A percentile compares a stretch with the other conserved stretches of the same genome.
phyloP scores from a whole-genome alignment of 2,888 invertebrate genomes.

The Dorcus parallelipipedus region DNA sequence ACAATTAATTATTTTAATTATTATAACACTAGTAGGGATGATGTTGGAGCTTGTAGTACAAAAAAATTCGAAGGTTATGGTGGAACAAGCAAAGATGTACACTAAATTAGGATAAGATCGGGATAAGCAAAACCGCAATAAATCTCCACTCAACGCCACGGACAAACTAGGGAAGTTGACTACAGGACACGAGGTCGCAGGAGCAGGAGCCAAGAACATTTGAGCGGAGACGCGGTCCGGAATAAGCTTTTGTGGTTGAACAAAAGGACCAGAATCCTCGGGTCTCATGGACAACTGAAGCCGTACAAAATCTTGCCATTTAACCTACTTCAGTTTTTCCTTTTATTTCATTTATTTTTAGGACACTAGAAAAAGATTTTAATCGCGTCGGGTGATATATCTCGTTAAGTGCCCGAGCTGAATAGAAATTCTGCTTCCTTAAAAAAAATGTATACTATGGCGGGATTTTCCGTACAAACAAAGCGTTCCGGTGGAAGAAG shows the following conservation, averaged over 20 bases:
- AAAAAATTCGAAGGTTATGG: too few species aligned
- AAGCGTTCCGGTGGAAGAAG: too few species aligned
- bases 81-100: too few species aligned
- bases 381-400: background rate
- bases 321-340: slow-evolving; percentile 24
- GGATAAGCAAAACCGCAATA: slow-evolving; percentile 35
- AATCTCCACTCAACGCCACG: slow-evolving; percentile 27
- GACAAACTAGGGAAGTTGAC: slow-evolving; percentile 25
- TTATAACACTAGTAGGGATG: too few species aligned
- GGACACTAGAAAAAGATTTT: background rate
- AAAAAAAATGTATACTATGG: too few species aligned
- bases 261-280: slow-evolving; percentile 26
- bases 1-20: too few species aligned
- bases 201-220: slow-evolving; percentile 12
- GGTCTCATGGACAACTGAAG: slow-evolving; percentile 19
- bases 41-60: too few species aligned
- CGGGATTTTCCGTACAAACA: too few species aligned
- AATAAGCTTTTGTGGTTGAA: slow-evolving; percentile 28
- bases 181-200: slow-evolving; percentile 9
- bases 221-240: slow-evolving; percentile 17
- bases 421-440: background rate
- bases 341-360: background rate
- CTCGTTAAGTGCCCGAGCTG: background rate
- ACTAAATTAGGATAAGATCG: background rate
- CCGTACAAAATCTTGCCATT: slow-evolving; percentile 25